A percentile compares a stretch with the other conserved stretches of the same genome.
Conservation (phyloP, 2,797 vertebrate species). For the Harpagifer antarcticus region DNA sequence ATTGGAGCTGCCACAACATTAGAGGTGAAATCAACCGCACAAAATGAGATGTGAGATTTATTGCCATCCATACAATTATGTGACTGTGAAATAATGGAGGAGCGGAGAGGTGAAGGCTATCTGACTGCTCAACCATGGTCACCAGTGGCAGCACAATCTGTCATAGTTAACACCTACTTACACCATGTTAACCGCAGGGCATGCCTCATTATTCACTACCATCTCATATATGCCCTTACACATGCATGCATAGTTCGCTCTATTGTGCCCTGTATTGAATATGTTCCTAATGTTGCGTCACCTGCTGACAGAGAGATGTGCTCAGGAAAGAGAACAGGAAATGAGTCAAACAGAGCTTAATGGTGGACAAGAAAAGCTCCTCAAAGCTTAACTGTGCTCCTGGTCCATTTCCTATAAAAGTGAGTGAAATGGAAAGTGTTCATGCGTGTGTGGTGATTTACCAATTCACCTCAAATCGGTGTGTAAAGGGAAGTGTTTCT, state of each 20-base stretch:
- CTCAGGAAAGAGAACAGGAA: constrained; percentile 41
- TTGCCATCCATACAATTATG: constrained; percentile 57
- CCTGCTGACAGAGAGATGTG: constrained; percentile 21
- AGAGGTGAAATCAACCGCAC: constrained; percentile 57
- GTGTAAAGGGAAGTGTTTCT: background rate
- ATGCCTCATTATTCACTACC: constrained; percentile 68
- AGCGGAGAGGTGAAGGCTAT: constrained; percentile 59
- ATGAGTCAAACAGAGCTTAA: constrained; percentile 42
- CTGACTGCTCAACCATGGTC: constrained; percentile 71
- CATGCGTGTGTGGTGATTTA: background rate
- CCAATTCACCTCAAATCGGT: background rate
- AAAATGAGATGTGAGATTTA: constrained; percentile 70
- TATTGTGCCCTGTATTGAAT: constrained; percentile 13
- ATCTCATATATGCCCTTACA: background rate
- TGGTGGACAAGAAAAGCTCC: constrained; percentile 44
- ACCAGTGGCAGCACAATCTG: constrained; percentile 72
- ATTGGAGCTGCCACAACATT: constrained; percentile 46
- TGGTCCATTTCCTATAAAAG: constrained; percentile 27
- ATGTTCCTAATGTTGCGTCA: constrained; percentile 39
- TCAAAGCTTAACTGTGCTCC: constrained; percentile 23
- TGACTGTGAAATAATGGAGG: constrained; percentile 62
- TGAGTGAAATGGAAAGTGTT: constrained; percentile 19
- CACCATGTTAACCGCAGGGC: constrained; percentile 61
- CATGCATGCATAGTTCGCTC: background rate
- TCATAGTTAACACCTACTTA: constrained; percentile 76